Base-by-base conservation (phyloP, 2,888 invertebrate species). In the Hybos culiciformis region DNA sequence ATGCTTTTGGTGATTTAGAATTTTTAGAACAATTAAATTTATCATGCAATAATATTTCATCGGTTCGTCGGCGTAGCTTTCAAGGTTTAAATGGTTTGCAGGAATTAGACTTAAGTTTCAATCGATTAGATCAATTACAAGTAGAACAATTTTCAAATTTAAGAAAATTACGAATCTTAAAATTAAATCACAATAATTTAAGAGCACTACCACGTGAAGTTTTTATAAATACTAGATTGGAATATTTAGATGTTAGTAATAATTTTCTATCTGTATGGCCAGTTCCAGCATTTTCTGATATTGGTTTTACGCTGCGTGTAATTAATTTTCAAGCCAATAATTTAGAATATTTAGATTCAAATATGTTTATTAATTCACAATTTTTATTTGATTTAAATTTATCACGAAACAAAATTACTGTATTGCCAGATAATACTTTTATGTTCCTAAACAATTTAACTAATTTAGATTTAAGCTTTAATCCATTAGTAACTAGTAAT, bases 371-470 rank as follows among this genome's bases (percentile, higher is more conserved):
- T 33, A 80, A 82, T 55, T 83, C 83, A 23, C 83, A 86, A 41
- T 83, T 81, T 60, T 68, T 91, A 36, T 75, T 83, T 44, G 77
- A 76, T 53, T 69, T 91, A 44, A 82, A 85, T 67, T 67, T 91
- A 56, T 81, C 82, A 37, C 74, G 75, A 56, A 91, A 91, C 67
- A 79, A 82, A 56, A 71, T 90, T 47, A 83, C 83, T 15, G 83
- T 88, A 49, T 66, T 91, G 50, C 87, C 88, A 3, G 90, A 90
- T 66, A 88, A 87, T 61, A 86, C 87, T 17, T 90, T 91, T 62
- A 82, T 82, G 19, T 83, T 84, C 57, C 72, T 90, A 42, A 79
- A 80, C 36, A 79, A 80, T 51, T 68, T 88, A 48, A 77, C 88
- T 52, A 77, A 78, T 54, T 70, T 91, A 55, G 86, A 90, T 66